Evolutionary conservation across 37 sponge, comb jelly and placozoan species (phyloP), one percentile per base, ranked within the genome.

Genomic region (Eunapius fragilis): DNA sequence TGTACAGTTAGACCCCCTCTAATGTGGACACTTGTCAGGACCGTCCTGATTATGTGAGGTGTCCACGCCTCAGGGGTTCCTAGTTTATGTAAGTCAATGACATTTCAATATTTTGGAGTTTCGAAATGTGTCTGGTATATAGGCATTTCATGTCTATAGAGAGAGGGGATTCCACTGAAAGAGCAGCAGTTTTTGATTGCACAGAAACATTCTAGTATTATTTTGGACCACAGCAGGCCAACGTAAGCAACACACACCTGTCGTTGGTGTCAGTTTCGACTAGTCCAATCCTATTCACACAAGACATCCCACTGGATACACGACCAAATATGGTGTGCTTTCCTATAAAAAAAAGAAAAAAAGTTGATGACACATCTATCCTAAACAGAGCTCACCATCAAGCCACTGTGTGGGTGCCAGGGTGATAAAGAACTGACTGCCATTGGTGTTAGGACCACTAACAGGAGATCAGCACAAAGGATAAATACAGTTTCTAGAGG

Each of bases 381-480:
- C 37, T 81, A 86, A 75, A 27, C 11, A 76, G 23, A 11, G 28
- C 91, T 89, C 84, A 91, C 99, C 99, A 88, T 99, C 97, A 47
- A 99, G 87, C 96, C 96, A 95, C 69, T 93, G 94, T 50, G 97
- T 92, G 3, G 99, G 99, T 68, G 94, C 99, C 41, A 99, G 77
- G 13, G 98, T 99, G 17, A 99, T 88, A 80, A 97, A 99, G 82
- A 99, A 99, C 76, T 99, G 99, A 76, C 99, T 99, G 31, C 99
- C 99, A 88, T 99, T 99, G 0, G 99, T 97, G 74, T 99, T 95
- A 12, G 99, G 99, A 0, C 99, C 99, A 95, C 99, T 98, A 80
- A 25, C 87, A 38, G 70, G 23, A 84, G 45, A 26, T 23, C 58
- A 58, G 58, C 17, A 58, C 58, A 4, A 58, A 58, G 14, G 58